These are phyloP conservation scores for Cosmorhoe ocellata DNA, from an alignment of 2,888 invertebrate genomes.

Conservation along the genomic window DNA sequence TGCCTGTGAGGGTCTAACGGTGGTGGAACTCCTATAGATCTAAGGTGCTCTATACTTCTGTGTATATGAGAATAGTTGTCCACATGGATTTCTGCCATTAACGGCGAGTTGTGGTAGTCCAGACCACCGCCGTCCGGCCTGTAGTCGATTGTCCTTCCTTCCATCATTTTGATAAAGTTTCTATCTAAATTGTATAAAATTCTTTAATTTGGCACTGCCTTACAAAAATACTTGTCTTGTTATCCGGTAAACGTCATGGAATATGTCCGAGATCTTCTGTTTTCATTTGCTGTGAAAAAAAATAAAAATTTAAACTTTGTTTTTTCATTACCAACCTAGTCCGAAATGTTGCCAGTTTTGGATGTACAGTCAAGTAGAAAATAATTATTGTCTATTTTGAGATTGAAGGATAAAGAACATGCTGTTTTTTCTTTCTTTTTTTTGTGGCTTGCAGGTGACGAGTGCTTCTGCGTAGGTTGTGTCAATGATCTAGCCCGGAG, in stretches of 20 bases:
- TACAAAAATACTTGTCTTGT: constrained; percentile 74
- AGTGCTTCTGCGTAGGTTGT: constrained; percentile 75
- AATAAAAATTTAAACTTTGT: too few relatives aligned
- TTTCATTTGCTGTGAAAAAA: constrained; percentile 67
- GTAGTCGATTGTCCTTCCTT: constrained; percentile 80
- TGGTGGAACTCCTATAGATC: constrained; percentile 82
- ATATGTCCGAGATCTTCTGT: constrained; percentile 75
- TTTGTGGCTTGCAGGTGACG: constrained; percentile 75
- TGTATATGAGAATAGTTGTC: constrained; percentile 86
- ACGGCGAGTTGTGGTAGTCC: constrained; percentile 85
- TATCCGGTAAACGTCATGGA: constrained; percentile 67
- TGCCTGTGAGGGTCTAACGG: constrained; percentile 76
- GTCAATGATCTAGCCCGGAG: constrained; percentile 80
- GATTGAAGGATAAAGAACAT: constrained; percentile 63
- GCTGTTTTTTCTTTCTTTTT: constrained; percentile 45
- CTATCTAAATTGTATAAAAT: constrained; percentile 74
- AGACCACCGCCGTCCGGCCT: constrained; percentile 83
- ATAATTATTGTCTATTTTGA: constrained; percentile 31
- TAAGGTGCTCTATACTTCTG: constrained; percentile 85
- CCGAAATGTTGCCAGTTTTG: constrained; percentile 54
- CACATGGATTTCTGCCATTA: constrained; percentile 86
- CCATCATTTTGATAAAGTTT: constrained; percentile 76
- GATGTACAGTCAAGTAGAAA: constrained; percentile 6
- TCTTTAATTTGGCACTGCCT: constrained; percentile 75
- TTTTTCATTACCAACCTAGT: constrained; percentile 23